Evolutionary conservation across 1,140 invertebrate genomes (phyloP).

Genomic region (Manduca sexta): DNA sequence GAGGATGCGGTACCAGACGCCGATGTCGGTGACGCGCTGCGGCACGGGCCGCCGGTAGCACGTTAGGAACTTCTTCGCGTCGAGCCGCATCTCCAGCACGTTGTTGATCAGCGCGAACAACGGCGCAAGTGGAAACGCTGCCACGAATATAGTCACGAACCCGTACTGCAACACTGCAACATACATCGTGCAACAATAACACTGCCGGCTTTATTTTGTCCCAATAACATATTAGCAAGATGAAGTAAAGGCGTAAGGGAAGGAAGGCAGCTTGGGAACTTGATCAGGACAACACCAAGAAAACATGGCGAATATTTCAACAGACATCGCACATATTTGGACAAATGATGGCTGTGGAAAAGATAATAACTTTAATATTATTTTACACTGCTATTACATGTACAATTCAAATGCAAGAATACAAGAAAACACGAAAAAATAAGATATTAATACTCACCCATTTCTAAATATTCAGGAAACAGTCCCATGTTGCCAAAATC

Average conservation of each 20-base stretch:
- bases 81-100: slow-evolving; percentile 90
- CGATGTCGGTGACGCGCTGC: slow-evolving; percentile 89
- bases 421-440: not conserved
- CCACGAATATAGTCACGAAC: slow-evolving; percentile 92
- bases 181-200: slow-evolving; percentile 1
- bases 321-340: too few species aligned
- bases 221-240: too few species aligned
- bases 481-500: slow-evolving; percentile 92
- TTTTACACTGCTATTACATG: too few species aligned
- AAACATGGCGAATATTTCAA: too few species aligned
- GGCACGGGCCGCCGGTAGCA: slow-evolving; percentile 90
- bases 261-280: too few species aligned
- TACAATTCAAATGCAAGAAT: too few species aligned
- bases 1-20: slow-evolving; percentile 94
- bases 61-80: slow-evolving; percentile 89
- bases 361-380: too few species aligned
- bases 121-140: slow-evolving; percentile 91
- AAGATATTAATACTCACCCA: slow-evolving; percentile 85
- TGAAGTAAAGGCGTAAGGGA: too few species aligned
- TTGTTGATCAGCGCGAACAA: slow-evolving; percentile 93
- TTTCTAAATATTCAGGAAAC: slow-evolving; percentile 98
- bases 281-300: too few species aligned
- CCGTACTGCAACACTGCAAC: slow-evolving; percentile 89
- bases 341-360: too few species aligned
- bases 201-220: too few species aligned